Evolutionary conservation across 1,140 invertebrate species (phyloP).

Genomic region (Meteorus sp.): DNA sequence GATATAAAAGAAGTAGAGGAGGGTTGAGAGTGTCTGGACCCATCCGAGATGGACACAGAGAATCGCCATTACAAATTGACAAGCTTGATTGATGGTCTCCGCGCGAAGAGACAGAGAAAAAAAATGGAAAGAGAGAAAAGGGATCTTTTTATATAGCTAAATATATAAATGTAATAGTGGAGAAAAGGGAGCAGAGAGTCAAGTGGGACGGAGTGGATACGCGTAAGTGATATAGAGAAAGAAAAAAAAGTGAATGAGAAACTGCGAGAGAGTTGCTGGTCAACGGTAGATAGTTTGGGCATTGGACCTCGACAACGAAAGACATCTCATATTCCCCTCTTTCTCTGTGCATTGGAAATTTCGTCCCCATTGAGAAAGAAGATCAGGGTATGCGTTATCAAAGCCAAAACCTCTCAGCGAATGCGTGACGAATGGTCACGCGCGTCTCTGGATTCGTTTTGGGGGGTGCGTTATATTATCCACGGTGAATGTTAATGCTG

Average conservation of each 20-base stretch:
- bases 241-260: too few species aligned
- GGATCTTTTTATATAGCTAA: neutral
- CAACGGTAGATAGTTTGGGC: neutral
- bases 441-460: constrained; percentile 35
- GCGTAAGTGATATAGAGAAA: too few species aligned
- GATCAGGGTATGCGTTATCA: constrained; percentile 44
- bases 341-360: neutral
- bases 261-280: too few species aligned
- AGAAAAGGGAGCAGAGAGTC: constrained; percentile 31
- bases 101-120: constrained; percentile 30
- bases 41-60: constrained; percentile 56
- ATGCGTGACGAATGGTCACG: constrained; percentile 58
- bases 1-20: constrained; percentile 19
- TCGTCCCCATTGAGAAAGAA: neutral
- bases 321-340: too few species aligned
- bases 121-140: constrained; percentile 20
- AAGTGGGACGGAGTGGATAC: constrained; percentile 39
- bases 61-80: constrained; percentile 64
- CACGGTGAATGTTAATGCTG: too few species aligned
- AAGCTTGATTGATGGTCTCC: constrained; percentile 60
- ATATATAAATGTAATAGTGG: constrained; percentile 30
- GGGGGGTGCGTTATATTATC: too few species aligned
- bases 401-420: constrained; percentile 53
- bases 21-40: constrained; percentile 35
- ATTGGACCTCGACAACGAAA: neutral